Base-by-base conservation (phyloP, 2,113 vertebrate genomes). In the Apteryx owenii region DNA sequence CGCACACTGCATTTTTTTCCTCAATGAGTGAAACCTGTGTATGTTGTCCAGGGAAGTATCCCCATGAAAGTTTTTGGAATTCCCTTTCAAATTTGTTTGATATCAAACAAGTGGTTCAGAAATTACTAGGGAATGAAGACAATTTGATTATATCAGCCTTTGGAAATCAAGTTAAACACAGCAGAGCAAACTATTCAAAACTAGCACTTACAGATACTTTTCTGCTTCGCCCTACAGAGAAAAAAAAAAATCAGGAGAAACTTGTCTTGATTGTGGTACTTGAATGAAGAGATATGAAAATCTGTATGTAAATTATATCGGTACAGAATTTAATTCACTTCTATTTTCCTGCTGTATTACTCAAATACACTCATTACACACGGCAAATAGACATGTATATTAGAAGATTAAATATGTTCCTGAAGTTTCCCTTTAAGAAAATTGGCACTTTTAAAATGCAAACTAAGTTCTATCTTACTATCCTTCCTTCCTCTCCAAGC, bases 301-400 rank as follows among this genome's bases (percentile, higher is more conserved):
- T 42, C 56, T 46, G 62, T 65, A 81, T 54, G 53, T 86, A 95
- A 84, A 83, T 53, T 91, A 93, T 85, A 81, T 46, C 29, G 65
- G 56, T 66, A 53, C 20, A 88, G 33, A 42, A 90, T 70, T 87
- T 94, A 96, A 94, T 94, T 90, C 33, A 73, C n/a, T 84, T 95
- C 53, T 92, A 38, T 92, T 95, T 95, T 95, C 77, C 62, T 92
- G 88, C 21, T 93, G 22, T 78, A 81, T 91, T 96, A 78, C 53
- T 36, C 68, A 95, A 97, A 93, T 53, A 81, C 17, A 54, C 48
- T 73, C 61, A 78, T 94, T 77, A 65, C 36, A 85, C 16, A 71
- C 33, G n/a, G 60, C 66, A 97, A 92, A 93, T 3, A 31, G 29
- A 89, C 25, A 83, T 1, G 3, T 81, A 78, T 29, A 38, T 73